Evolutionary conservation across 2,797 vertebrate genomes (phyloP).

Genomic region (Lithobates pipiens): DNA sequence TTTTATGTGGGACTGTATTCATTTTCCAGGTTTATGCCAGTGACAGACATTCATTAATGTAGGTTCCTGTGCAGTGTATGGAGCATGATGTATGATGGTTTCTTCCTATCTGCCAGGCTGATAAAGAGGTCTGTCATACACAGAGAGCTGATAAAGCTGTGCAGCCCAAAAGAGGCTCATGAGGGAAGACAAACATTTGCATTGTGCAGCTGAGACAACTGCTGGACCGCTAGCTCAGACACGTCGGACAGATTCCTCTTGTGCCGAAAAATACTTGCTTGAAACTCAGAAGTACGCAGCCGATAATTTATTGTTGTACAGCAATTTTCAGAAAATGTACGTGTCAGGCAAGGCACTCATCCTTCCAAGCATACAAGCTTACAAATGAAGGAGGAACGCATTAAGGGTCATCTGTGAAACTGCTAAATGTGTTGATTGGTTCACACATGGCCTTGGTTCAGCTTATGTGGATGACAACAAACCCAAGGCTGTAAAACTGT

Average conservation of each 20-base stretch:
- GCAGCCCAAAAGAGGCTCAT: slow-evolving; percentile 54
- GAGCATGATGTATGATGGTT: slow-evolving; percentile 60
- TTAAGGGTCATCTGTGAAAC: slow-evolving; percentile 1
- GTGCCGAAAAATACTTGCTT: slow-evolving; percentile 1
- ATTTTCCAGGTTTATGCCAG: slow-evolving; percentile 57
- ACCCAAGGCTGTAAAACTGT: background rate
- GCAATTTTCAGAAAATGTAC: slow-evolving; percentile 1
- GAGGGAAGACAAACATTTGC: slow-evolving; percentile 61
- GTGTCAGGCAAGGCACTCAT: background rate
- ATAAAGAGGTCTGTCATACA: slow-evolving; percentile 63
- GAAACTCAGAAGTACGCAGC: slow-evolving; percentile 15
- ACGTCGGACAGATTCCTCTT: slow-evolving; percentile 22
- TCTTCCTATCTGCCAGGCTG: slow-evolving; percentile 61
- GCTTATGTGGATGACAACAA: slow-evolving; percentile 18
- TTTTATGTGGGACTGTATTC: slow-evolving; percentile 59
- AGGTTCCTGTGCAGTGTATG: slow-evolving; percentile 56
- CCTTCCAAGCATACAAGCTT: background rate
- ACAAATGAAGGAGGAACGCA: background rate
- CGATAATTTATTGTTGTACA: slow-evolving; percentile 5
- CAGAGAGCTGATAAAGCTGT: slow-evolving; percentile 61
- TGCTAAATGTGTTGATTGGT: background rate
- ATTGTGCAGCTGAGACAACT: slow-evolving; percentile 56
- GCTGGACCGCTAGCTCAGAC: slow-evolving; percentile 2
- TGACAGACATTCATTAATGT: slow-evolving; percentile 62
- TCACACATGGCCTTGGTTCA: background rate